Evolutionary conservation across 2,113 vertebrate species (phyloP), one percentile per base, ranked within the genome.

Genomic region (Sturnus vulgaris): DNA sequence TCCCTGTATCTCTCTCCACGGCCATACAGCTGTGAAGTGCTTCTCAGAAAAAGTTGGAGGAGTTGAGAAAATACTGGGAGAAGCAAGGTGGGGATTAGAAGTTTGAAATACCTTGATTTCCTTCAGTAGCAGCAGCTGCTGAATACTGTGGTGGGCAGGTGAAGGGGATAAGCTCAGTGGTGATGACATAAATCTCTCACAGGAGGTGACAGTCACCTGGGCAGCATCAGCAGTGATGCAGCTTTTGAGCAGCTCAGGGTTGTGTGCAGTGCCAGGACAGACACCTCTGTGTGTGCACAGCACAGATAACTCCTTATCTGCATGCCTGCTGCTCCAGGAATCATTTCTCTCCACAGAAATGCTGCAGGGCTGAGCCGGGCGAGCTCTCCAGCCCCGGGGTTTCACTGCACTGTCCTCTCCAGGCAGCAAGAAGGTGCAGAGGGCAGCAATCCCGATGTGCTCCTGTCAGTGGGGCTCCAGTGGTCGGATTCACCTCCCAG

Each of bases 221-320:
- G 59, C 4, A 77, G 28, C 80, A 70, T 82, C 83, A 65, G 55
- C 71, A 61, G 40, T 15, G 57, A 69, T 73, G 91, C 59, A 80
- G 56, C 24, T 9, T n/a, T 44, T 44, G 73, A 83, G 92, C 40
- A 46, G 68, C 77, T 61, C 69, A 33, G 88, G 37, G 55, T 17
- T 55, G 16, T 1, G 1, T 28, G 47, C 55, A 16, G 46, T 7
- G 22, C 42, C 30, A 4, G 2, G 0, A 22, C 0, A 0, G 50
- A 46, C 53, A 50, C 33, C 71, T 70, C n/a, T 1, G 0, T 12
- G 88, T 40, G 50, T 92, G 86, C 9, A 7, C 68, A 66, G 79
- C 60, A 18, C 60, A 61, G 82, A 86, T 77, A 94, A 55, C 72
- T 33, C 60, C 65, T 92, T 86, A 84, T 95, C 94, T 93, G 55